A percentile compares a stretch with the other conserved stretches of the same genome.
phyloP scores from a whole-genome alignment of 1,140 invertebrate genomes.

The Zaprionus gabonicus region DNA sequence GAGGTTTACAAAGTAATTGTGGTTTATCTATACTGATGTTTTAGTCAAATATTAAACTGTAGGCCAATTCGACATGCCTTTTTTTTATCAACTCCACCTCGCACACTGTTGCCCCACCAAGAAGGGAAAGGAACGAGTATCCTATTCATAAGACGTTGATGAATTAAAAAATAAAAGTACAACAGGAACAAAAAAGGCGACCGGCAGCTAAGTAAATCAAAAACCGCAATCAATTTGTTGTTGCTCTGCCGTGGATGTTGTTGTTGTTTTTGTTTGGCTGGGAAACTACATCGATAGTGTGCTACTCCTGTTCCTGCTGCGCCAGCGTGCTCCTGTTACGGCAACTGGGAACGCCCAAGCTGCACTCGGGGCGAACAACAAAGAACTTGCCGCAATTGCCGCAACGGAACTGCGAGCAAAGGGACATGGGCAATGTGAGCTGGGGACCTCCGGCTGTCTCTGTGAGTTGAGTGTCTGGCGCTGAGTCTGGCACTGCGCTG shows the following conservation, averaged over 20 bases:
- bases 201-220: conserved; percentile 38
- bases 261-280: conserved; percentile 17
- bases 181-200: conserved; percentile 3
- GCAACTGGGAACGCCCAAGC: conserved; percentile 68
- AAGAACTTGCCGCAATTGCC: conserved; percentile 64
- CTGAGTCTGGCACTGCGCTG: neutral
- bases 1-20: neutral
- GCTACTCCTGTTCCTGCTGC: conserved; percentile 41
- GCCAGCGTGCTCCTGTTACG: conserved; percentile 43
- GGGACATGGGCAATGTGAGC: conserved; percentile 11
- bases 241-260: neutral
- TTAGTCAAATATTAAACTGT: neutral
- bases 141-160: conserved; percentile 24
- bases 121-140: neutral
- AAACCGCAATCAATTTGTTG: conserved; percentile 35
- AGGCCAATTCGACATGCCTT: neutral
- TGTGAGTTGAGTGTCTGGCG: neutral
- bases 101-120: neutral
- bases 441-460: neutral
- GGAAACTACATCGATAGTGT: conserved; percentile 25
- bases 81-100: neutral
- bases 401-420: conserved; percentile 12
- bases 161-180: conserved; percentile 29
- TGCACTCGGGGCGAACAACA: conserved; percentile 62
- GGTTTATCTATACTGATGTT: too few relatives aligned